Conservation (phyloP, 2,888 invertebrate genomes). For the Lithophane ornitopus region DNA sequence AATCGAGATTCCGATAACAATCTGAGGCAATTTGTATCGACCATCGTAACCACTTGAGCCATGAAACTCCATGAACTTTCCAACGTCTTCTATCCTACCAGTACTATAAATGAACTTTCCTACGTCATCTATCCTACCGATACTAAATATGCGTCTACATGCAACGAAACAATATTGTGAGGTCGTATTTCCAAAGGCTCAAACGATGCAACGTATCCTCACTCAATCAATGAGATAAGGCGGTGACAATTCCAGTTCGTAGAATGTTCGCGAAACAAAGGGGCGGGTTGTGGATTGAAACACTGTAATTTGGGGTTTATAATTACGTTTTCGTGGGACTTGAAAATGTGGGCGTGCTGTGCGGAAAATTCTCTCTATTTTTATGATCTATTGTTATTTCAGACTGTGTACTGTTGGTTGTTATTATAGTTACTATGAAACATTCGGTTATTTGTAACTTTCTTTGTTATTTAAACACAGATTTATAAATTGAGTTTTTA, state of each 20-base stretch:
- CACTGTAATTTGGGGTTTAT: slow-evolving; percentile 21
- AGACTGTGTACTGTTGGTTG: neutral
- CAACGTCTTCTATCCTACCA: neutral
- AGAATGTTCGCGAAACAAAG: slow-evolving; percentile 38
- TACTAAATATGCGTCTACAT: neutral
- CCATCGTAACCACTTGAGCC: neutral
- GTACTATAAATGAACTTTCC: neutral
- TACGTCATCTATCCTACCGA: neutral
- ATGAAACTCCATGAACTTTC: neutral
- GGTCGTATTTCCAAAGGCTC: slow-evolving; percentile 26
- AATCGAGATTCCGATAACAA: slow-evolving; percentile 23
- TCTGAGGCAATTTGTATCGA: slow-evolving; percentile 1
- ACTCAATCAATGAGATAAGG: slow-evolving; percentile 72
- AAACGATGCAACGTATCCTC: slow-evolving; percentile 55
- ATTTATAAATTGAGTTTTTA: neutral
- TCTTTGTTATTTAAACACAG: neutral
- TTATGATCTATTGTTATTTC: neutral
- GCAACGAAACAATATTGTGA: slow-evolving; percentile 32
- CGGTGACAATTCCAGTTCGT: slow-evolving; percentile 48
- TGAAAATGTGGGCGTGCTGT: neutral
- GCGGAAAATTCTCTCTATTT: neutral
- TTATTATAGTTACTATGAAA: neutral
- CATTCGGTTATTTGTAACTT: neutral
- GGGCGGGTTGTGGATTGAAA: slow-evolving; percentile 22
- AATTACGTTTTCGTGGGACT: slow-evolving; percentile 3